Percentiles rank a stretch among this genome's conserved stretches.
These are phyloP conservation scores for Proterorhinus semilunaris DNA, from an alignment of 2,113 vertebrate genomes.

Conservation along the genomic window DNA sequence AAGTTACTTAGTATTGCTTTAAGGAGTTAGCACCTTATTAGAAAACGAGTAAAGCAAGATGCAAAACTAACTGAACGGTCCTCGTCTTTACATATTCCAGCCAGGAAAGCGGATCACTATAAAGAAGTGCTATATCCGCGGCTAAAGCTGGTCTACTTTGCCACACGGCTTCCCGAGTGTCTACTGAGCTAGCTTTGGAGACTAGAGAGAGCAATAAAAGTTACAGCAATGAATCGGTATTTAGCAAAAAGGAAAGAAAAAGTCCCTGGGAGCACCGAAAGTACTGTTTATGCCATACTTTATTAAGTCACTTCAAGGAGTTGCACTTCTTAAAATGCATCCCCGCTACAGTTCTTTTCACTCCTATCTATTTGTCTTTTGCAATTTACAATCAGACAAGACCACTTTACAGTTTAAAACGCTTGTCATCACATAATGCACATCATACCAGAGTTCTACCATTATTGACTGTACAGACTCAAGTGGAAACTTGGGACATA, in stretches of 20 bases:
- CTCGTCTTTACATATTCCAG: not conserved
- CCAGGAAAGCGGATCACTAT: not conserved
- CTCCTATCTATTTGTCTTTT: not conserved
- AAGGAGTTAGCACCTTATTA: no score
- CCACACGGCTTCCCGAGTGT: not conserved
- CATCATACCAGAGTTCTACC: no score
- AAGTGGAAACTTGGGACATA: no score
- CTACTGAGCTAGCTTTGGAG: not conserved
- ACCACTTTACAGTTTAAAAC: no score
- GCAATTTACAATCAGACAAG: no score
- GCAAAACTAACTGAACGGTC: not conserved
- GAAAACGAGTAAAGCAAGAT: not conserved
- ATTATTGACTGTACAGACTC: no score
- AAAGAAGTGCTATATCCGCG: not conserved
- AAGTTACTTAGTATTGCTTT: no score
- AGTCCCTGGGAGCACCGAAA: not conserved
- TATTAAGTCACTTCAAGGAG: not conserved
- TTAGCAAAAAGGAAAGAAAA: not conserved
- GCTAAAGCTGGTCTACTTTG: not conserved
- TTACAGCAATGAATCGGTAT: not conserved
- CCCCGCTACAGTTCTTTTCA: not conserved
- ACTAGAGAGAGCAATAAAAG: slow-evolving; percentile 2
- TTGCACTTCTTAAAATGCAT: not conserved
- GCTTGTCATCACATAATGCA: no score
- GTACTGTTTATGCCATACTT: not conserved